These are phyloP conservation scores for Cephus pulcher DNA, from an alignment of 2,888 invertebrate genomes.

Conservation along the genomic window DNA sequence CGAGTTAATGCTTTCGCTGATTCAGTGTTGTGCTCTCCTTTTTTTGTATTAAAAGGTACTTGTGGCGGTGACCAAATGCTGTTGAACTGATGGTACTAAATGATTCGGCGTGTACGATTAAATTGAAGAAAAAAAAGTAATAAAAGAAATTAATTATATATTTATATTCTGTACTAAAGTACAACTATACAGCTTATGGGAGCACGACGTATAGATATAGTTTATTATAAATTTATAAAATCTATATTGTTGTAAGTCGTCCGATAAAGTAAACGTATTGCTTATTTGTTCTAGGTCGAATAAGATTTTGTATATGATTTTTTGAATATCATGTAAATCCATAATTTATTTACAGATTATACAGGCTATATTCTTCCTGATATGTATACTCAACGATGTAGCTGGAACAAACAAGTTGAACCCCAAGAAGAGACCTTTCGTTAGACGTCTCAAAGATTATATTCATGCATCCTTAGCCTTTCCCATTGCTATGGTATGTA, in stretches of 20 bases:
- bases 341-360: constrained; percentile 73
- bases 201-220: background rate
- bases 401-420: constrained; percentile 78
- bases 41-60: too few species aligned
- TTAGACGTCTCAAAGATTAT: constrained; percentile 78
- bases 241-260: too few species aligned
- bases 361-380: constrained; percentile 82
- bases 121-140: background rate
- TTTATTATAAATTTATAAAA: background rate
- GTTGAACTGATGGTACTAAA: background rate
- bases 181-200: background rate
- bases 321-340: background rate
- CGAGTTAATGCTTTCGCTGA: background rate
- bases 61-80: background rate
- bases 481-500: constrained; percentile 76
- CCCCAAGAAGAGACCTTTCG: constrained; percentile 73
- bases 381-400: constrained; percentile 82
- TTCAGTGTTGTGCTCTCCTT: background rate
- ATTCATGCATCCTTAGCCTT: constrained; percentile 80
- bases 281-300: background rate
- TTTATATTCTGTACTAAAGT: background rate
- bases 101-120: background rate
- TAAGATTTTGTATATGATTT: background rate
- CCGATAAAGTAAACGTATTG: background rate
- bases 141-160: background rate